These are phyloP conservation scores for Mallotus villosus DNA, from an alignment of 2,797 vertebrate genomes.

Conservation along the genomic window DNA sequence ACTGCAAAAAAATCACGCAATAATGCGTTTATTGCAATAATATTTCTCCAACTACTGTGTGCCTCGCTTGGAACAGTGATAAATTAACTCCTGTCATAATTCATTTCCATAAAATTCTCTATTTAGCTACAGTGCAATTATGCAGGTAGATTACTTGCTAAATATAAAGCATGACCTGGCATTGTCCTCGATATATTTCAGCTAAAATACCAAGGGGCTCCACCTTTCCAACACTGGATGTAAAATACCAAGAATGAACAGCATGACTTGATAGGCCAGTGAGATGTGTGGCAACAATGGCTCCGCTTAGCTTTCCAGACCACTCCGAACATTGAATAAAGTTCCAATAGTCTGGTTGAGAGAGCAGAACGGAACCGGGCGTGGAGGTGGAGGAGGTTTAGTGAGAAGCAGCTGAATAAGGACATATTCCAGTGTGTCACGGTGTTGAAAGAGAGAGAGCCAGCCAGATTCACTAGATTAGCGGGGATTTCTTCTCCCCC, in stretches of 20 bases:
- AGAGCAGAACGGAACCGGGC: neutral
- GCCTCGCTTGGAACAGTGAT: neutral
- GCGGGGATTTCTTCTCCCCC: slow-evolving; percentile 67
- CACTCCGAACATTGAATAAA: neutral
- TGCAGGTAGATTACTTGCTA: slow-evolving; percentile 50
- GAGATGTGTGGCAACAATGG: neutral
- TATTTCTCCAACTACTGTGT: neutral
- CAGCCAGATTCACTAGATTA: slow-evolving; percentile 68
- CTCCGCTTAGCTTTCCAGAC: neutral
- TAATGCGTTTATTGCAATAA: too few relatives aligned
- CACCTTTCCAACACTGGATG: neutral
- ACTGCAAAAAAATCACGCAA: too few relatives aligned
- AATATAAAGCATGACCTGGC: slow-evolving; percentile 53
- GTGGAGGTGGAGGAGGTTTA: neutral
- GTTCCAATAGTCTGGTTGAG: neutral
- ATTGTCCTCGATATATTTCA: slow-evolving; percentile 47
- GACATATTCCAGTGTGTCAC: neutral
- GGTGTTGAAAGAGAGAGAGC: slow-evolving; percentile 42
- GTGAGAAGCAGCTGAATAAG: neutral
- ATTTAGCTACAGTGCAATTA: slow-evolving; percentile 50
- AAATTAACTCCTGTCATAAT: slow-evolving; percentile 2
- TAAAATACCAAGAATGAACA: neutral
- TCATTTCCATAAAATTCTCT: slow-evolving; percentile 36
- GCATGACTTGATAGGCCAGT: neutral
- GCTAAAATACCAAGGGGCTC: slow-evolving; percentile 41